Percentiles rank a stretch among this genome's conserved stretches.
Evolutionary conservation across 2,797 vertebrate species (phyloP).

Genomic region (Meda fulgida): DNA sequence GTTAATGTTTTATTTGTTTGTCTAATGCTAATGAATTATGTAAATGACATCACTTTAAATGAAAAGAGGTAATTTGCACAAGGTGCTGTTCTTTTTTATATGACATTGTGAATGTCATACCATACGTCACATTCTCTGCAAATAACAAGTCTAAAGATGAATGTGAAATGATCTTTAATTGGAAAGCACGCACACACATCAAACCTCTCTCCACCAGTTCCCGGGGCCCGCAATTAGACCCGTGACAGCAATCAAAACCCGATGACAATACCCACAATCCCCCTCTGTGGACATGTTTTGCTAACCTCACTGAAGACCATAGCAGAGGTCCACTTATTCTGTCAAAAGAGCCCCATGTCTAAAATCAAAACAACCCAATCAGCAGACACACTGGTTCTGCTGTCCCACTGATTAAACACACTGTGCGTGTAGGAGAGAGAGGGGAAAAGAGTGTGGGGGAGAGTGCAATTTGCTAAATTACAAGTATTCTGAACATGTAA

Average conservation of each 20-base stretch:
- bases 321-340: slow-evolving; percentile 97
- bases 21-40: slow-evolving; percentile 34
- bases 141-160: slow-evolving; percentile 11
- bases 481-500: slow-evolving; percentile 99
- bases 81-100: slow-evolving; percentile 34
- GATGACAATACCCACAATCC: slow-evolving; percentile 92
- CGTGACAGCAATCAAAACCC: slow-evolving; percentile 90
- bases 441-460: slow-evolving; percentile 71
- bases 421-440: slow-evolving; percentile 58
- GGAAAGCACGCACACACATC: slow-evolving; percentile 50
- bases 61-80: slow-evolving; percentile 24
- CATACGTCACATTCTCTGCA: slow-evolving; percentile 41
- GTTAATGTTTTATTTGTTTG: slow-evolving; percentile 40
- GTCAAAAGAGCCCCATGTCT: slow-evolving; percentile 91
- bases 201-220: slow-evolving; percentile 78
- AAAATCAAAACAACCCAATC: slow-evolving; percentile 99
- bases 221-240: slow-evolving; percentile 90
- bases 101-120: slow-evolving; percentile 20
- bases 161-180: slow-evolving; percentile 41
- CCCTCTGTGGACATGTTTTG: slow-evolving; percentile 87
- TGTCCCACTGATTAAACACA: slow-evolving; percentile 98
- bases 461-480: slow-evolving; percentile 99
- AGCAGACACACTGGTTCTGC: slow-evolving; percentile 90
- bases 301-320: slow-evolving; percentile 91
- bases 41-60: slow-evolving; percentile 23